A percentile compares a stretch with the other conserved stretches of the same genome.
Evolutionary conservation across 2,888 invertebrate species (phyloP).

Genomic region (Cheilosia vulpina): DNA sequence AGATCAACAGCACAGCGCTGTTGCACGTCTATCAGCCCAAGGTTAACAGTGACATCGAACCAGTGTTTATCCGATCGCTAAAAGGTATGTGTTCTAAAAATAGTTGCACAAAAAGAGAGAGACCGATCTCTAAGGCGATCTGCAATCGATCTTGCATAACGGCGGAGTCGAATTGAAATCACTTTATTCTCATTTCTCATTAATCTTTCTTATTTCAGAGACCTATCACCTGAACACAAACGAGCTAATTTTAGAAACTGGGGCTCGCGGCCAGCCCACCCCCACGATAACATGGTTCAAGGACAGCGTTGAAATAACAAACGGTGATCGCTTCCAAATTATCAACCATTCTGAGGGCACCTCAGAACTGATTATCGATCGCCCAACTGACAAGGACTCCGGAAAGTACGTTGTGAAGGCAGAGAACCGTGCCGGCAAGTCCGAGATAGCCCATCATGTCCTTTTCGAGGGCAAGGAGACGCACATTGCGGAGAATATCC

Average conservation of each 20-base stretch:
- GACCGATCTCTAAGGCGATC: constrained; percentile 11
- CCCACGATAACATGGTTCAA: constrained; percentile 91
- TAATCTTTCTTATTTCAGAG: constrained; percentile 84
- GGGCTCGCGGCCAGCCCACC: constrained; percentile 89
- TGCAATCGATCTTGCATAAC: constrained; percentile 60
- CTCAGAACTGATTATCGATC: constrained; percentile 88
- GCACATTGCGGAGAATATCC: constrained; percentile 83
- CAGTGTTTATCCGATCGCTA: constrained; percentile 90
- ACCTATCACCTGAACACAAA: constrained; percentile 89
- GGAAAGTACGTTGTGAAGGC: constrained; percentile 91
- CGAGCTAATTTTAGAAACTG: constrained; percentile 90
- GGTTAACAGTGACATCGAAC: constrained; percentile 86
- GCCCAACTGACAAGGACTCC: constrained; percentile 88
- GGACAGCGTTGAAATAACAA: constrained; percentile 86
- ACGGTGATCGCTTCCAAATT: constrained; percentile 86
- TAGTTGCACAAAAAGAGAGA: constrained; percentile 23
- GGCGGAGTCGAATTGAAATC: not conserved
- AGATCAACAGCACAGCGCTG: constrained; percentile 88
- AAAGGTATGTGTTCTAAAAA: constrained; percentile 84
- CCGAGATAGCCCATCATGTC: constrained; percentile 89
- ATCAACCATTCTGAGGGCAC: constrained; percentile 90
- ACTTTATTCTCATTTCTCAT: constrained; percentile 36
- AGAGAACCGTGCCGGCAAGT: constrained; percentile 89
- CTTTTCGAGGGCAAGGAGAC: constrained; percentile 86
- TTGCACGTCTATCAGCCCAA: constrained; percentile 87